Evolutionary conservation across 2,888 invertebrate genomes (phyloP), one percentile per base, ranked within the genome.

Genomic region (Hedychridium roseum): DNA sequence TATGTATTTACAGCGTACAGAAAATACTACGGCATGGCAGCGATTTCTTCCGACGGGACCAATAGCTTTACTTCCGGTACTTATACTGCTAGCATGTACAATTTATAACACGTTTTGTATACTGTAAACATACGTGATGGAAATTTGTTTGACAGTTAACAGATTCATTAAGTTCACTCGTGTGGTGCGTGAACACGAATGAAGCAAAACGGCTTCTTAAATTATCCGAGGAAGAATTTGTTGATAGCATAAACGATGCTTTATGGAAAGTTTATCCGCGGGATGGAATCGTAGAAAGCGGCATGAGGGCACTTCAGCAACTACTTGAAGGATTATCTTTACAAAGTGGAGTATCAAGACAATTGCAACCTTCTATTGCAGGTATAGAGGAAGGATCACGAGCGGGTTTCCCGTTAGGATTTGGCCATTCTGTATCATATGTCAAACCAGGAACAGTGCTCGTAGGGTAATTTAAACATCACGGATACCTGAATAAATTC

Each of bases 21-120:
- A 87, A 43, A 97, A 97, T 79, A 84, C 85, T 18, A 90, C 92
- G 2, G 98, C 97, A 0, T 99, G 97, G 97, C 98, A 99, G 79
- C 85, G 97, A 57, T 97, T 97, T 81, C 80, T 97, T 52, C 92
- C 95, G 0, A 88, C 86, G 2, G 98, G 98, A 1, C 96, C 97
- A 0, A 84, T 99, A 16, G 98, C 98, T 2, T 76, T 98, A 16
- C 80, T 99, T 41, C 99, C 98, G 4, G 85, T 87, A 80, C 80
- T 79, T 78, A 11, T 14, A 23, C 17, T 23, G 5, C n/a, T 23
- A 21, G 5, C 23, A 23, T 23, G 5, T 6, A 23, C 23, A 6
- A 23, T 6, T 23, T 9, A 23, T 23, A 5, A 23, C 9, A 5
- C 5, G 23, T 23, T 5, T 6, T 9, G 23, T 23, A 23, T 23